These are phyloP conservation scores for Nymphicus hollandicus DNA, from an alignment of 2,113 vertebrate genomes.

Conservation along the genomic window DNA sequence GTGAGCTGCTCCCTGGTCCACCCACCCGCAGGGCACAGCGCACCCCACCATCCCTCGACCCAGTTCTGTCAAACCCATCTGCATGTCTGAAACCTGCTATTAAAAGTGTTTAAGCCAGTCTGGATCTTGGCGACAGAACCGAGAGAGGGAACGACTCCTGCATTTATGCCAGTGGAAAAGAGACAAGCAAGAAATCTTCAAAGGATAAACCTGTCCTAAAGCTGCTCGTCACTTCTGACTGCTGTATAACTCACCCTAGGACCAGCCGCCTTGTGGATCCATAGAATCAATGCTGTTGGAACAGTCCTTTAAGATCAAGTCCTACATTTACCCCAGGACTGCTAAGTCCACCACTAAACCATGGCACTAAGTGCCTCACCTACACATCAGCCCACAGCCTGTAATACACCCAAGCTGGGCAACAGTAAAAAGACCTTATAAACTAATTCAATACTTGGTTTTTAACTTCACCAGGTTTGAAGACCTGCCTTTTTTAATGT, in stretches of 20 bases:
- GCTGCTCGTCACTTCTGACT: fast-evolving
- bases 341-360: neutral
- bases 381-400: neutral
- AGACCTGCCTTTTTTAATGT: neutral
- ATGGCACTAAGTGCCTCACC: neutral
- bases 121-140: neutral
- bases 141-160: fast-evolving
- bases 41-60: neutral
- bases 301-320: neutral
- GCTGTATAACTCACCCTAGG: neutral
- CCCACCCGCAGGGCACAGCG: neutral
- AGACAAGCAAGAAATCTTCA: neutral
- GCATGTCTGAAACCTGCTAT: neutral
- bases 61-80: neutral
- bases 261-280: neutral
- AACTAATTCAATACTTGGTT: neutral
- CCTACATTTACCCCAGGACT: neutral
- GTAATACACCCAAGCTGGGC: neutral
- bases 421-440: neutral
- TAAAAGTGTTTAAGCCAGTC: neutral
- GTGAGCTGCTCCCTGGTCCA: neutral
- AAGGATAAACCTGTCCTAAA: neutral
- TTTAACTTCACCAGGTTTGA: neutral
- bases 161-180: neutral
- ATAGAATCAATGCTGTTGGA: neutral